phyloP scores from a whole-genome alignment of 2,113 vertebrate genomes.

The Vimba vimba region DNA sequence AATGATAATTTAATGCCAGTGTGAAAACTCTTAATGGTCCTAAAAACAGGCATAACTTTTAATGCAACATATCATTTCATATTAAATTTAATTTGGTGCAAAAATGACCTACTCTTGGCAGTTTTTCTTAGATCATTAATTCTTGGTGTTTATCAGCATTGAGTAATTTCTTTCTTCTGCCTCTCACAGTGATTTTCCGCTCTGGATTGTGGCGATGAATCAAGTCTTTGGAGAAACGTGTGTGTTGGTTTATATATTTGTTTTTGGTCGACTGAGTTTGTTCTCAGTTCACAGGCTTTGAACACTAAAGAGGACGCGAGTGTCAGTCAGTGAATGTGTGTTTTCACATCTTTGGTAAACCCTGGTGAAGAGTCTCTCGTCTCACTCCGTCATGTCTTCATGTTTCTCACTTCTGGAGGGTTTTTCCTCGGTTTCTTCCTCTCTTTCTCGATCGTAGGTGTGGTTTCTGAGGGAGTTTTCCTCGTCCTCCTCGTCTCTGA shows the following conservation, averaged over 20 bases:
- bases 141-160: neutral
- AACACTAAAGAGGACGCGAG: neutral
- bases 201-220: neutral
- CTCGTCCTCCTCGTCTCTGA: constrained; percentile 66
- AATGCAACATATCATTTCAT: neutral
- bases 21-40: constrained; percentile 1
- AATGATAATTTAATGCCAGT: neutral
- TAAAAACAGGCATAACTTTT: neutral
- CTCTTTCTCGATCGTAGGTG: neutral
- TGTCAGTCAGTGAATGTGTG: neutral
- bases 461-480: constrained; percentile 50
- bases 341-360: constrained; percentile 46
- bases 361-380: neutral
- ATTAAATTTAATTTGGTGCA: neutral
- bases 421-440: neutral
- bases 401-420: neutral
- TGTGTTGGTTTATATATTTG: neutral
- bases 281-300: neutral
- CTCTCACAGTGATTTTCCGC: neutral
- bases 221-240: neutral
- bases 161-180: neutral
- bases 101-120: no score
- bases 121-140: neutral
- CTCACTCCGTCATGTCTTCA: constrained; percentile 21
- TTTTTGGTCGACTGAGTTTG: neutral